Evolutionary conservation across 2,888 invertebrate species (phyloP), one percentile per base, ranked within the genome.

Genomic region (Polydrusus cervinus): DNA sequence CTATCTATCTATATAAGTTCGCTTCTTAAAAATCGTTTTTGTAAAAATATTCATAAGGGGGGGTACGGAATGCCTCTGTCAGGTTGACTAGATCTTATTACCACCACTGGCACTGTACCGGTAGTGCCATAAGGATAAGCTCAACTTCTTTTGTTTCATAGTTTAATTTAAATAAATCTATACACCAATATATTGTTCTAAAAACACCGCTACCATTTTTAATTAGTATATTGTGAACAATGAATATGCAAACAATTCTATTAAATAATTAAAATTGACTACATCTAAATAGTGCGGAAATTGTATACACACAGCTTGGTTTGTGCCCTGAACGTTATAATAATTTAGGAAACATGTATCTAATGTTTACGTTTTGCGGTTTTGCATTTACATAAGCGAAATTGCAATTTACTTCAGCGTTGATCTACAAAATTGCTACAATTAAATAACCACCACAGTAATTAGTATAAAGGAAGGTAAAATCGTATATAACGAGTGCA

Each of bases 341-440:
- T 68, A 68, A 68, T 68, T 68, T 43, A 30, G 45, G n/a, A 57
- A 68, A 68, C 45, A 45, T 30, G 34, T 53, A 47, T 47, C n/a
- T n/a, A 45, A 14, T 68, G 43, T 68, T 68, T 57, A 68, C 57
- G 57, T 68, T 18, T 16, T 16, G 57, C n/a, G 57, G 67, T 57
- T 68, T 57, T 45, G 20, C 9, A 55, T 55, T 67, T 67, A 67
- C 67, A 67, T 53, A 53, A 67, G 55, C 55, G 55, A 55, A 55
- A 55, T 34, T 55, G 55, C 55, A 55, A 34, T 55, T 55, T 55
- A 55, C 55, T 55, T 55, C 55, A 55, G 34, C 55, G 55, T 14
- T 25, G 55, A 55, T 55, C 55, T 34, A 34, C 55, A 55, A 55
- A 55, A 55, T 14, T 14, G 14, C 25, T 55, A 38, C 38, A 60